Percentiles rank a stretch among this genome's conserved stretches.
phyloP scores from a whole-genome alignment of 2,797 vertebrate species.

The Tenualosa thibaudeaui region DNA sequence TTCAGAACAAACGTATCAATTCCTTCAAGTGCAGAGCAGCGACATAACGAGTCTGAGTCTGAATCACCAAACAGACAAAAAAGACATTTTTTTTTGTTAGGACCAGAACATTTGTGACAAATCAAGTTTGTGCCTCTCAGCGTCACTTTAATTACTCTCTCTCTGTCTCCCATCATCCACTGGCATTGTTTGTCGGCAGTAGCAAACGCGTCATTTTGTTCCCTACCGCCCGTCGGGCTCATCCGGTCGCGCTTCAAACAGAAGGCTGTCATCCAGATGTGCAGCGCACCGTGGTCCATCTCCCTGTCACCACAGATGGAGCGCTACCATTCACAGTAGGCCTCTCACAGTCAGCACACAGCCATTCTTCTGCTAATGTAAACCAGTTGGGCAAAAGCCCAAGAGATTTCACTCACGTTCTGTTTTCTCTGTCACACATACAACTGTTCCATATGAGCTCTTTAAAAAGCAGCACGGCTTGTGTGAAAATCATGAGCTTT shows the following conservation, averaged over 20 bases:
- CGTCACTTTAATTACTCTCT: neutral
- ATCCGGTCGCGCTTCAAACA: neutral
- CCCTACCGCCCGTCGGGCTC: neutral
- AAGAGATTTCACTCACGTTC: slow-evolving; percentile 20
- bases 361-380: slow-evolving; percentile 26
- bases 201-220: neutral
- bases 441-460: slow-evolving; percentile 19
- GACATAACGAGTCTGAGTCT: neutral
- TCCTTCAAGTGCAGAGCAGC: neutral
- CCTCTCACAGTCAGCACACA: neutral
- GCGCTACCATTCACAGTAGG: neutral
- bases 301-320: slow-evolving; percentile 22
- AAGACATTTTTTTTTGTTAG: neutral
- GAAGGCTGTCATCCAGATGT: slow-evolving; percentile 19
- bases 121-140: neutral
- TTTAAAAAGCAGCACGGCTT: neutral
- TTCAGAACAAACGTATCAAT: neutral
- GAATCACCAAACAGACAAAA: neutral
- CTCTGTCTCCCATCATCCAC: neutral
- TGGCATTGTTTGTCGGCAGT: neutral
- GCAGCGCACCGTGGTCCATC: slow-evolving; percentile 28
- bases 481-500: neutral
- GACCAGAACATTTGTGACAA: neutral
- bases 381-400: slow-evolving; percentile 18
- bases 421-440: neutral